Evolutionary conservation across 2,113 vertebrate species (phyloP).

Genomic region (Nicator chloris): DNA sequence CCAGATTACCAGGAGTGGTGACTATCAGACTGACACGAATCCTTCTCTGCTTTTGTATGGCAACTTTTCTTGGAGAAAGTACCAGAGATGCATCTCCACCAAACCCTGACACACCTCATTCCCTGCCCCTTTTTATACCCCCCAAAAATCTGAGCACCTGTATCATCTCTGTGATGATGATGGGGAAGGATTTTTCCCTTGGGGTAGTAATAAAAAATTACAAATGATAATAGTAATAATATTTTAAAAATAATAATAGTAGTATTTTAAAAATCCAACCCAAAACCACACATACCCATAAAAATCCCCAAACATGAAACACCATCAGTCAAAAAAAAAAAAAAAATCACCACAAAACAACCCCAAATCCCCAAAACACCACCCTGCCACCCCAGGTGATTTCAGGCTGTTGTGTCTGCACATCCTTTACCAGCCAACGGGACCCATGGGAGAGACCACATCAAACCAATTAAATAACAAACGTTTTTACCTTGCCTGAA

Average conservation of each 20-base stretch:
- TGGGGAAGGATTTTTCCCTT: not conserved
- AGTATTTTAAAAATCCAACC: not conserved
- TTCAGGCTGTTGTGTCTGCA: not conserved
- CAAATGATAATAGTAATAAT: not conserved
- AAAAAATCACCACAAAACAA: not conserved
- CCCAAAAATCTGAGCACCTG: not conserved
- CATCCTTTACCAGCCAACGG: not conserved
- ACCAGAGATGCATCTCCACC: not conserved
- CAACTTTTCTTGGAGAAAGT: not conserved
- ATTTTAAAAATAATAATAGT: not conserved
- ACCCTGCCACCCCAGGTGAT: not conserved
- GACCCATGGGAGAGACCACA: not conserved
- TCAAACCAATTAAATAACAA: not conserved
- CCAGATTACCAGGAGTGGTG: not conserved
- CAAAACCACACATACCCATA: not conserved
- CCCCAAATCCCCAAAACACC: not conserved
- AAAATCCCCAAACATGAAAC: not conserved
- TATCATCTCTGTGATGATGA: not conserved
- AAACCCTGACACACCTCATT: rapidly evolving
- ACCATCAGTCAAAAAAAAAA: not conserved
- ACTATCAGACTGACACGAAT: not conserved
- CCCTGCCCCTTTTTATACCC: rapidly evolving
- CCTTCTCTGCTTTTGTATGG: not conserved
- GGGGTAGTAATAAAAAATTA: not conserved
- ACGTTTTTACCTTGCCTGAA: conserved; percentile 69